Evolutionary conservation across 1,140 invertebrate species (phyloP).

Genomic region (Cyclargus thomasi): DNA sequence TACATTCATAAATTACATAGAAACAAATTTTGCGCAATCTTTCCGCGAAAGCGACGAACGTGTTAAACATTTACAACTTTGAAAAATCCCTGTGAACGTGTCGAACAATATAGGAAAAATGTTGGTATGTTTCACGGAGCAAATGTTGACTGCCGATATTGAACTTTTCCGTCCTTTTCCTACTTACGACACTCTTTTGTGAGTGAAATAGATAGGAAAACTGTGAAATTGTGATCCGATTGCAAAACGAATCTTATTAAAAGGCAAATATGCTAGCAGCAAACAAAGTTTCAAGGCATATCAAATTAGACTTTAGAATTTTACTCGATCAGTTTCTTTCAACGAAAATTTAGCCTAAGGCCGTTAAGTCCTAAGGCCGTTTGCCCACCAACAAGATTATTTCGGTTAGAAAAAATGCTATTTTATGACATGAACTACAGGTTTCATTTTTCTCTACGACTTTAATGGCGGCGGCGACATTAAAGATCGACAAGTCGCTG

Average conservation of each 20-base stretch:
- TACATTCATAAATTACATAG: not conserved
- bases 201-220: not conserved
- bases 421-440: no score
- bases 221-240: not conserved
- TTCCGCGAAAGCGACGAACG: not conserved
- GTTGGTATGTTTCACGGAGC: not conserved
- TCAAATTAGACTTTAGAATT: no score
- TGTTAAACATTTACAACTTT: conserved; percentile 1
- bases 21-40: not conserved
- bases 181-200: not conserved
- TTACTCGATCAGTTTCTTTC: no score
- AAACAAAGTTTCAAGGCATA: no score
- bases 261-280: no score
- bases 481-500: no score
- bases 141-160: not conserved
- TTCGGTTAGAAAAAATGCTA: no score
- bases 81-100: not conserved
- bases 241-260: not conserved
- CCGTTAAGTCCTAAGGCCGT: no score
- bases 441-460: no score
- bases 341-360: no score
- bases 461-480: no score
- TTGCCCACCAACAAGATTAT: no score
- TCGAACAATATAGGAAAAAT: not conserved
- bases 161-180: not conserved